phyloP scores from a whole-genome alignment of 2,888 invertebrate genomes.

The Rhagonycha fulva region DNA sequence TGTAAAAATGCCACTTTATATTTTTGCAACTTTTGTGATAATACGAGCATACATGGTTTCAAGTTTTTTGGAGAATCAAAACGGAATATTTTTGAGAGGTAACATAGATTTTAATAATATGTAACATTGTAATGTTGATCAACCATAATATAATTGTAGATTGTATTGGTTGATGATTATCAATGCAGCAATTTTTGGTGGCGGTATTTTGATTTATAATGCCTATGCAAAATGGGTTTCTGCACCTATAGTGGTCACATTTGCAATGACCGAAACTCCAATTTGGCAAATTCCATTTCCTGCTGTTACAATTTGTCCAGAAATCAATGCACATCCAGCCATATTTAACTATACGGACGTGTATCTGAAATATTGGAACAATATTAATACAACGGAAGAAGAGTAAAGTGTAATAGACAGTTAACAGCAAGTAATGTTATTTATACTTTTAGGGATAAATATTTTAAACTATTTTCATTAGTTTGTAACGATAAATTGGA shows the following conservation, averaged over 20 bases:
- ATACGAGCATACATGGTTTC: constrained; percentile 6
- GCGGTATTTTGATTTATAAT: constrained; percentile 64
- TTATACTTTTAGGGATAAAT: not conserved
- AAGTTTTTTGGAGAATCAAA: constrained; percentile 7
- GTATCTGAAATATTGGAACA: not conserved
- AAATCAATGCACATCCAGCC: not conserved
- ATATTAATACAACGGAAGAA: not conserved
- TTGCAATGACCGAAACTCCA: constrained; percentile 73
- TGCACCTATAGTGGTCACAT: constrained; percentile 76
- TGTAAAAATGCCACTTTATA: constrained; percentile 14
- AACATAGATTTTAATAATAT: not conserved
- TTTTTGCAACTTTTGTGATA: constrained; percentile 4
- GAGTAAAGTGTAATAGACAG: constrained; percentile 2
- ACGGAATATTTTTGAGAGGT: constrained; percentile 11
- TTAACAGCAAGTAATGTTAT: not conserved
- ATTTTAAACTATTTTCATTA: not conserved
- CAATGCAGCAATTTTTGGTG: constrained; percentile 56
- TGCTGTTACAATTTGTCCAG: constrained; percentile 52
- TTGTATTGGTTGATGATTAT: constrained; percentile 2
- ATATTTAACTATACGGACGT: constrained; percentile 11
- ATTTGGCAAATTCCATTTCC: constrained; percentile 64
- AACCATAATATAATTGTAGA: not conserved
- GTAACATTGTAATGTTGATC: not conserved
- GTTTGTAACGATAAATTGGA: not conserved
- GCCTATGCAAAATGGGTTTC: constrained; percentile 74